These are phyloP conservation scores for Elgaria multicarinata DNA, from an alignment of 2,113 vertebrate species.

Conservation along the genomic window DNA sequence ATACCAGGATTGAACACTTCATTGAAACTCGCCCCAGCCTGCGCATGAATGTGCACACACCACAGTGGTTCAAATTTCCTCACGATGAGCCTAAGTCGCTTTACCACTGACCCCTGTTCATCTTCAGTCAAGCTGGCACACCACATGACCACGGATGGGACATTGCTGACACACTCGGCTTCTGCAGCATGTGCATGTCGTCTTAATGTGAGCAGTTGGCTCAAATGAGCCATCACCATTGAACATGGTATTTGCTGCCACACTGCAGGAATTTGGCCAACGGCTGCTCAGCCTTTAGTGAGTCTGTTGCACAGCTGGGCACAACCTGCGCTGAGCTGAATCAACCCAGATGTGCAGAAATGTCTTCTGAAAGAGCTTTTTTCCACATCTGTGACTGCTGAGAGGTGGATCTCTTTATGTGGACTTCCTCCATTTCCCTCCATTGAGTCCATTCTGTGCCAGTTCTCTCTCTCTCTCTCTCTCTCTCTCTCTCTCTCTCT, in stretches of 20 bases:
- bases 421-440: too few relatives aligned
- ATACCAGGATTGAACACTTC: not conserved
- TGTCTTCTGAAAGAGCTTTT: not conserved
- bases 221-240: not conserved
- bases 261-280: not conserved
- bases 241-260: not conserved
- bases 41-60: too few relatives aligned
- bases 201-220: not conserved
- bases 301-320: not conserved
- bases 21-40: not conserved
- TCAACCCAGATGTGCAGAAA: not conserved
- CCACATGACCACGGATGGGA: too few relatives aligned
- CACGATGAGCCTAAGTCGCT: not conserved
- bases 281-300: not conserved
- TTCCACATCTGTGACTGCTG: not conserved
- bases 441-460: too few relatives aligned
- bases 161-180: not conserved
- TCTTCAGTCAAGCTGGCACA: not conserved
- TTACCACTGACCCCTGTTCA: not conserved
- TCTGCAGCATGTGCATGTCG: too few relatives aligned
- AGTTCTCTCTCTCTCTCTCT: too few relatives aligned
- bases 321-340: not conserved
- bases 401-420: not conserved
- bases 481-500: too few relatives aligned
- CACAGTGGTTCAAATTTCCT: not conserved